Conservation (phyloP, 1,140 invertebrate species). For the Drosophila teissieri region DNA sequence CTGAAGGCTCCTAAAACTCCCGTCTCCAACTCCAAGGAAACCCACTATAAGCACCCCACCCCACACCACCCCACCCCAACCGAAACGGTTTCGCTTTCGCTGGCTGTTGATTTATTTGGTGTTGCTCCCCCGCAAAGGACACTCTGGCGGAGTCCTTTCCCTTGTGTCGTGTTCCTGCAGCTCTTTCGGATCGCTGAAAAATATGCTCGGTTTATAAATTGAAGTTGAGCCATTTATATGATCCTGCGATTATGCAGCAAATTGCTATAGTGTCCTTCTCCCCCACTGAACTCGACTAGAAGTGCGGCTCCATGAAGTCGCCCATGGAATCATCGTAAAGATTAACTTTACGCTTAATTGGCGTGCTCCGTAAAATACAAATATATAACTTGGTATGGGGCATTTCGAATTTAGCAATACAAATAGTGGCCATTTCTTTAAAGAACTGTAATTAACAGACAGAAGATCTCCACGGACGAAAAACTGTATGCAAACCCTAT, state of each 20-base stretch:
- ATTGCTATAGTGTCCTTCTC: constrained; percentile 28
- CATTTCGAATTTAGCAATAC: too few species aligned
- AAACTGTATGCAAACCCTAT: too few species aligned
- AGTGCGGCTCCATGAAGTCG: neutral
- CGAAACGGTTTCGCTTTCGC: constrained; percentile 56
- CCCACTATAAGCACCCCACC: constrained; percentile 1
- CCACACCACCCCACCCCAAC: constrained; percentile 6
- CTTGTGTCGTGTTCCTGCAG: constrained; percentile 2
- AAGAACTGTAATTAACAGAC: too few species aligned
- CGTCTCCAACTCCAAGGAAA: neutral
- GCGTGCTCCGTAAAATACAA: neutral
- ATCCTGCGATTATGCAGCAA: constrained; percentile 76
- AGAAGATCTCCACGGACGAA: too few species aligned
- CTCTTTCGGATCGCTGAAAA: constrained; percentile 28
- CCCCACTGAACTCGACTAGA: neutral
- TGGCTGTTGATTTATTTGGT: constrained; percentile 79
- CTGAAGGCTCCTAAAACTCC: constrained; percentile 44
- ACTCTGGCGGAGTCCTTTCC: constrained; percentile 41
- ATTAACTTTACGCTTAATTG: neutral
- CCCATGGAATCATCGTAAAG: neutral
- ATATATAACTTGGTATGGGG: too few species aligned
- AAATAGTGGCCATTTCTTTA: too few species aligned
- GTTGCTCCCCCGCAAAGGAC: constrained; percentile 54
- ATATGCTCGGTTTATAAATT: constrained; percentile 73
- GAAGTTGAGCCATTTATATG: constrained; percentile 78